Evolutionary conservation across 2,888 invertebrate species (phyloP).

Genomic region (Mellilla xanthometata): DNA sequence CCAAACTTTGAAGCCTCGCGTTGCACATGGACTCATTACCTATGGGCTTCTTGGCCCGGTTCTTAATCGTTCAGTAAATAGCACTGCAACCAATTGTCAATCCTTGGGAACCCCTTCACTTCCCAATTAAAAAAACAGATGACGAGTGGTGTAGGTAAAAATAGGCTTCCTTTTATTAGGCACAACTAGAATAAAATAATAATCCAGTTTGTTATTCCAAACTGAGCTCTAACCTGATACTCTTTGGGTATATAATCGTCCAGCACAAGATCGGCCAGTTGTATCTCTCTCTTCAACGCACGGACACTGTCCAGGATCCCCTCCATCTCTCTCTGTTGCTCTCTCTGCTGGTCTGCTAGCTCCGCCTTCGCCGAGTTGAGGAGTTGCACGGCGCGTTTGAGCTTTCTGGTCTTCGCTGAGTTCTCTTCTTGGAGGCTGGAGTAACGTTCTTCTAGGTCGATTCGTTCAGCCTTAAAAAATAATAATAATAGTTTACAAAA

Average conservation of each 20-base stretch:
- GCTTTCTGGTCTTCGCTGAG: conserved; percentile 82
- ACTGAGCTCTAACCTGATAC: conserved; percentile 86
- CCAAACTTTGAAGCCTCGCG: no score
- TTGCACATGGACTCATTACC: no score
- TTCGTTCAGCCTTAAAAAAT: conserved; percentile 93
- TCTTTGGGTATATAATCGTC: conserved; percentile 97
- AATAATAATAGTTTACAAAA: no score
- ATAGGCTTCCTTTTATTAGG: no score
- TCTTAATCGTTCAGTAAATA: no score
- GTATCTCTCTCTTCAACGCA: conserved; percentile 94
- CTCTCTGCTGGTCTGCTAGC: conserved; percentile 93
- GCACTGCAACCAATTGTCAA: no score
- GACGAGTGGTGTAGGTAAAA: no score
- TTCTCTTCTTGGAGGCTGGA: conserved; percentile 95
- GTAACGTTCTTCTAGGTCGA: conserved; percentile 97
- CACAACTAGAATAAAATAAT: no score
- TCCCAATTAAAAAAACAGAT: no score
- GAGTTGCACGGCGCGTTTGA: conserved; percentile 3
- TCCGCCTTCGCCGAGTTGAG: conserved; percentile 91
- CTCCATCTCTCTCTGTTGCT: conserved; percentile 98
- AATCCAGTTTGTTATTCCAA: neutral
- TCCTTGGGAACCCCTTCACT: no score
- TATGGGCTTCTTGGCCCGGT: no score
- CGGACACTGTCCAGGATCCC: conserved; percentile 96
- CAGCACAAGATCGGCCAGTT: conserved; percentile 94